phyloP scores from a whole-genome alignment of 2,113 vertebrate genomes.

The Ammodytes marinus region DNA sequence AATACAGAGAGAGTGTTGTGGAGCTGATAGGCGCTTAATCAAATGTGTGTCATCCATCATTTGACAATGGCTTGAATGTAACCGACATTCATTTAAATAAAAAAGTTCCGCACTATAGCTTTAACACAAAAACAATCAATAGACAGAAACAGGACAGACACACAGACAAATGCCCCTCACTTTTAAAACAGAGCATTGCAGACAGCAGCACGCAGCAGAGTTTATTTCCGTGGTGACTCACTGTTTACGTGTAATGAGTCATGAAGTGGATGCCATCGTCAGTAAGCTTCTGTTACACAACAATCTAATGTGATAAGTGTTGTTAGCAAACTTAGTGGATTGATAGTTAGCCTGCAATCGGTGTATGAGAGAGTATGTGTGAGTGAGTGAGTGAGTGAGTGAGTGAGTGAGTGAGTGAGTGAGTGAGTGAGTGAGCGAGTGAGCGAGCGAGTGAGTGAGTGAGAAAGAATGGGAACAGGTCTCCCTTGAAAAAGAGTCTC shows the following conservation, averaged over 20 bases:
- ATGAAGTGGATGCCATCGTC: conserved; percentile 6
- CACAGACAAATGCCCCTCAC: not conserved
- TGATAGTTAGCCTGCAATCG: not conserved
- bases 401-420: no score
- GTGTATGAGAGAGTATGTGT: not conserved
- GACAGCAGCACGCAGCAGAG: conserved; percentile 3
- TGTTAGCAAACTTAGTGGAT: not conserved
- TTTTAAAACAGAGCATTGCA: not conserved
- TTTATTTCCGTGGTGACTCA: conserved; percentile 30
- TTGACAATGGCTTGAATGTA: no score
- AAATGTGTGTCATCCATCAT: no score
- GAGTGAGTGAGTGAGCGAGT: no score
- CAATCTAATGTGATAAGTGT: not conserved
- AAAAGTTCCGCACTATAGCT: no score
- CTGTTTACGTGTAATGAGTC: conserved; percentile 26
- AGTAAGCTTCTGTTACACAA: conserved; percentile 6
- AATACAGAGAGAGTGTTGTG: no score
- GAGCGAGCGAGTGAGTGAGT: no score
- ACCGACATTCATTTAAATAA: no score
- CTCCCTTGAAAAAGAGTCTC: no score
- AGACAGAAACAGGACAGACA: not conserved
- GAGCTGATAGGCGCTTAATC: no score
- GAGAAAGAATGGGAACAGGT: no score
- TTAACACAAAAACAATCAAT: not conserved
- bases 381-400: no score